A percentile compares a stretch with the other conserved stretches of the same genome.
Evolutionary conservation across 2,888 invertebrate genomes (phyloP).

Genomic region (Orgyia antiqua): DNA sequence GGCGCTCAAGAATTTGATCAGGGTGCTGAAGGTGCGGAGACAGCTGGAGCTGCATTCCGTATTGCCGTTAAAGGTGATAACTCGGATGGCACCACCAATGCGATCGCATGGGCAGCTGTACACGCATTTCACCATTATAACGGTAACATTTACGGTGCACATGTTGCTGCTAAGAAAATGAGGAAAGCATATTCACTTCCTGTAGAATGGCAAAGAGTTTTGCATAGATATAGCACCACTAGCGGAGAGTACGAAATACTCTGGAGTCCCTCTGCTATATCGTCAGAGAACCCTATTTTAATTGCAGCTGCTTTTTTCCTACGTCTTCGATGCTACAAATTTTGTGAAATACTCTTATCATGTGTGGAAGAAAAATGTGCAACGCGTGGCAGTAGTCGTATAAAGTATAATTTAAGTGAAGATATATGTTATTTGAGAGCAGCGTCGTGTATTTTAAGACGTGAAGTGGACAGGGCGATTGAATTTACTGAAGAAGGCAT

Average conservation of each 20-base stretch:
- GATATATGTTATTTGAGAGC: slow-evolving; percentile 55
- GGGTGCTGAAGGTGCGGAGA: slow-evolving; percentile 28
- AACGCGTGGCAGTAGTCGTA: slow-evolving; percentile 36
- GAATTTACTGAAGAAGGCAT: slow-evolving; percentile 38
- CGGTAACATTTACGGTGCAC: slow-evolving; percentile 42
- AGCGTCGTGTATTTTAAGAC: slow-evolving; percentile 45
- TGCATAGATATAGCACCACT: slow-evolving; percentile 47
- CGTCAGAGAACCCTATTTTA: slow-evolving; percentile 46
- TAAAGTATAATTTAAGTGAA: slow-evolving; percentile 19
- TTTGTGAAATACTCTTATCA: slow-evolving; percentile 45
- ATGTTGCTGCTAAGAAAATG: slow-evolving; percentile 59
- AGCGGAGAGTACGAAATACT: slow-evolving; percentile 63
- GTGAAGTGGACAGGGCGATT: slow-evolving; percentile 40
- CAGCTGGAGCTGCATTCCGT: slow-evolving; percentile 52
- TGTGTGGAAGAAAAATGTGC: slow-evolving; percentile 51
- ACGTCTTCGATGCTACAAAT: slow-evolving; percentile 57
- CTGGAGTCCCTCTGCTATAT: slow-evolving; percentile 50
- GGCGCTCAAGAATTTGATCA: slow-evolving; percentile 53
- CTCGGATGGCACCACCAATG: slow-evolving; percentile 57
- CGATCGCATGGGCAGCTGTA: slow-evolving; percentile 64
- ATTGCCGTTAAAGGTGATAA: slow-evolving; percentile 56
- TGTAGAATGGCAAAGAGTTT: slow-evolving; percentile 49
- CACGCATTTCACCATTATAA: slow-evolving; percentile 52
- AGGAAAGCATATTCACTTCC: slow-evolving; percentile 53
- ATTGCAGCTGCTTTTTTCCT: slow-evolving; percentile 66